Conservation (phyloP, 2,888 invertebrate genomes). For the Elgonia sp. region DNA sequence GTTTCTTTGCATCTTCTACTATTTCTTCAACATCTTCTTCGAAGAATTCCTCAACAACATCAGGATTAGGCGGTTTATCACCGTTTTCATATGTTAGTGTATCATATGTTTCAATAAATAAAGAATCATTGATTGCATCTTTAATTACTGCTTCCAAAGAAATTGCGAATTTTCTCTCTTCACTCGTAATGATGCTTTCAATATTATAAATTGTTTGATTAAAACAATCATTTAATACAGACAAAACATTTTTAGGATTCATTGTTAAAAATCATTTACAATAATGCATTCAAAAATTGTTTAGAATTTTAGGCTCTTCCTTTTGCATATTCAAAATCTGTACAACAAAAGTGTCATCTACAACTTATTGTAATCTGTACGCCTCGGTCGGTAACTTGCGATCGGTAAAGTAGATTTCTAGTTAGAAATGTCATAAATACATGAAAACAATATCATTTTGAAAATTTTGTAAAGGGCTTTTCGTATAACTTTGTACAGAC, state of each 20-base stretch:
- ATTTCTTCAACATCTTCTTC: slow-evolving; percentile 34
- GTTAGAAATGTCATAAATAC: too few species aligned
- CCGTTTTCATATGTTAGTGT: not conserved
- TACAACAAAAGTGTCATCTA: too few species aligned
- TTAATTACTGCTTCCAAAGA: slow-evolving; percentile 22
- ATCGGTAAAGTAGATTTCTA: too few species aligned
- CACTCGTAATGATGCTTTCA: slow-evolving; percentile 21
- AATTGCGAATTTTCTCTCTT: slow-evolving; percentile 17
- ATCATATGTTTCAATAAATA: slow-evolving; percentile 35
- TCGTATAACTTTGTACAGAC: too few species aligned
- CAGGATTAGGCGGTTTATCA: not conserved
- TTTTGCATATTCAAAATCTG: too few species aligned
- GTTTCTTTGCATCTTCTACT: not conserved
- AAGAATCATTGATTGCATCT: slow-evolving; percentile 28
- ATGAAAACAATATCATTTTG: too few species aligned
- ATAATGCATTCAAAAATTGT: slow-evolving; percentile 8
- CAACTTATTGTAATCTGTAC: too few species aligned
- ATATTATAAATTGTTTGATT: slow-evolving; percentile 13
- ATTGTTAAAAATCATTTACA: not conserved
- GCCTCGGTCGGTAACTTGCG: too few species aligned
- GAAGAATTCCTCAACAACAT: slow-evolving; percentile 25
- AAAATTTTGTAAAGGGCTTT: too few species aligned
- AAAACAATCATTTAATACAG: slow-evolving; percentile 15
- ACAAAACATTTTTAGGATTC: slow-evolving; percentile 42
- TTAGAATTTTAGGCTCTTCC: too few species aligned